Evolutionary conservation across 1,140 invertebrate genomes (phyloP).

Genomic region (Nasonia vitripennis): DNA sequence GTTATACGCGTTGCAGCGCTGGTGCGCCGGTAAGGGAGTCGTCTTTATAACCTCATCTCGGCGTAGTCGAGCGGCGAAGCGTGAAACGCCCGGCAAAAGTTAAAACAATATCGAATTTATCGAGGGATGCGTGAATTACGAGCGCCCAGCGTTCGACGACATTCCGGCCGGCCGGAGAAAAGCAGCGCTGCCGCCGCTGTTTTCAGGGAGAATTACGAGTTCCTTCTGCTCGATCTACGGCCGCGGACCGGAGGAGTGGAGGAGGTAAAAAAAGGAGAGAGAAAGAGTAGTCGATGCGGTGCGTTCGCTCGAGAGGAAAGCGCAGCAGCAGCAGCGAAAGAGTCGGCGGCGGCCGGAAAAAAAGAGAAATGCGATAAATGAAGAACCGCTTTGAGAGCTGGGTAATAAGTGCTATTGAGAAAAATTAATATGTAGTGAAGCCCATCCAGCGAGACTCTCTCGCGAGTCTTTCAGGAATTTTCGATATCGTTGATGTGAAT

Average conservation of each 20-base stretch:
- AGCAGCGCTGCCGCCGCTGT: neutral
- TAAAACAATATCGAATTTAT: slow-evolving; percentile 65
- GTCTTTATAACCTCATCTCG: slow-evolving; percentile 51
- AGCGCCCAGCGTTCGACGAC: slow-evolving; percentile 58
- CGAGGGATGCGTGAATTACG: slow-evolving; percentile 60
- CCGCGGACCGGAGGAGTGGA: neutral
- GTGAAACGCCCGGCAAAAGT: slow-evolving; percentile 59
- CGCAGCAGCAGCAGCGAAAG: neutral
- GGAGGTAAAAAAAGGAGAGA: neutral
- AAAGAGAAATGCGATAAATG: slow-evolving; percentile 4
- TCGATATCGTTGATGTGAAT: neutral
- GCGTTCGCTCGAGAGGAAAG: neutral
- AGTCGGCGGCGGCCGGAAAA: neutral
- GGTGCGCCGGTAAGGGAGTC: neutral
- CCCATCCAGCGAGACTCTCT: too few species aligned
- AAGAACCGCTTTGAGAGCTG: neutral
- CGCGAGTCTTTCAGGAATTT: neutral
- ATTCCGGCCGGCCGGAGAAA: slow-evolving; percentile 58
- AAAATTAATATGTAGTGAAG: slow-evolving; percentile 3
- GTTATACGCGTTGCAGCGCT: slow-evolving; percentile 32
- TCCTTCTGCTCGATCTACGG: slow-evolving; percentile 55
- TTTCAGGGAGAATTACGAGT: slow-evolving; percentile 41
- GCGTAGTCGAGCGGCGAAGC: slow-evolving; percentile 42
- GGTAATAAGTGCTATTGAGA: slow-evolving; percentile 24
- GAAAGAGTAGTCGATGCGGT: neutral